Base-by-base conservation (phyloP, 2,888 invertebrate genomes). In the Sinohyriopsis cumingii region DNA sequence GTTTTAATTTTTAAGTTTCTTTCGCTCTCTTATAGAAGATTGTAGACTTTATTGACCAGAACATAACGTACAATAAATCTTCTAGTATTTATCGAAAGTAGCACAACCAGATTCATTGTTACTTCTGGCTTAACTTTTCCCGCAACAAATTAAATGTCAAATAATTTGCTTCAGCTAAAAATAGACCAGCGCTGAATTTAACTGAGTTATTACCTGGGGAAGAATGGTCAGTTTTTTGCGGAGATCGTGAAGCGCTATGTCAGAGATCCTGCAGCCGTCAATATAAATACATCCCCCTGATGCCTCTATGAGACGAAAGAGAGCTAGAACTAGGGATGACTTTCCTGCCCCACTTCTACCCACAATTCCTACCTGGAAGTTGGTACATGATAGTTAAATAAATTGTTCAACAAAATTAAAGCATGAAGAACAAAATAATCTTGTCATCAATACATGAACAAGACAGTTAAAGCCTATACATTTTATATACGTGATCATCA, bases 141-240 rank as follows among this genome's bases (percentile, higher is more conserved):
- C 28, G 28, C 6, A 28, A 28, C 28, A 28, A 6, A 28, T 28
- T 28, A 5, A 28, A 28, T 28, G 28, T 28, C 5, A 28, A 3
- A 5, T 4, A 28, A 6, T 28, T 28, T 6, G 3, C 28, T 28
- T 28, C 5, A 28, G 28, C 28, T 28, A 28, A 28, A 28, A 28
- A 28, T 28, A 28, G 28, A 5, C 28, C 28, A 28, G 28, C 28
- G 5, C 9, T 57, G 22, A 57, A 57, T 28, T 28, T 28, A 28
- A 28, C 6, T 28, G 0, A 28, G 28, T 28, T 28, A 6, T 28
- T 67, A 87, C 87, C 91, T 97, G 97, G 0, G 97, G 97, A 85
- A 97, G 97, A 72, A 97, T 96, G 0, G 96, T 94, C 67, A 97
- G 94, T 83, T 93, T 94, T 67, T 92, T 93, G 61, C 97, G 92